A percentile compares a stretch with the other conserved stretches of the same genome.
Conservation (phyloP, 2,113 vertebrate genomes). For the Antechinus flavipes region DNA sequence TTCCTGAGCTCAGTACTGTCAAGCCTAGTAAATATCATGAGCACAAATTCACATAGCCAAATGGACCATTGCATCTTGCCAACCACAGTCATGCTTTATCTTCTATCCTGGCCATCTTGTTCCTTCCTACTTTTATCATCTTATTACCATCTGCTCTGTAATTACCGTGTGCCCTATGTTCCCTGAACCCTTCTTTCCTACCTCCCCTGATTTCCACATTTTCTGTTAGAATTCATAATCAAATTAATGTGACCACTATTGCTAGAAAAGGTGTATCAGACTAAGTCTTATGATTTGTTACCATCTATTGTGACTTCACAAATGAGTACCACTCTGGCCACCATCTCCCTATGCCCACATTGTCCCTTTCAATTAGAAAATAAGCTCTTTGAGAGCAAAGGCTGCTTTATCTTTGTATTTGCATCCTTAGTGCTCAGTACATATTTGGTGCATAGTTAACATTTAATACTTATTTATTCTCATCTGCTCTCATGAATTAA, state of each 20-base stretch:
- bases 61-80: not conserved
- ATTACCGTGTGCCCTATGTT: not conserved
- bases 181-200: not conserved
- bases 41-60: not conserved
- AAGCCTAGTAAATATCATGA: not conserved
- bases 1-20: not conserved
- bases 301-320: no score
- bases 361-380: not conserved
- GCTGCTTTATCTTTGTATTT: not conserved
- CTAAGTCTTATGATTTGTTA: not conserved
- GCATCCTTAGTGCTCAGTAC: not conserved
- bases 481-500: not conserved
- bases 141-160: not conserved
- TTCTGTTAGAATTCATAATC: constrained; percentile 1
- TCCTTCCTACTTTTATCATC: no score
- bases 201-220: not conserved
- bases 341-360: not conserved
- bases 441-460: not conserved
- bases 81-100: not conserved
- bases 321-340: not conserved
- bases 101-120: not conserved
- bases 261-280: not conserved
- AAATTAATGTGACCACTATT: not conserved
- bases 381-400: not conserved
- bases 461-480: not conserved